Base-by-base conservation (phyloP, 2,113 vertebrate genomes). In the Oxyruncus cristatus region DNA sequence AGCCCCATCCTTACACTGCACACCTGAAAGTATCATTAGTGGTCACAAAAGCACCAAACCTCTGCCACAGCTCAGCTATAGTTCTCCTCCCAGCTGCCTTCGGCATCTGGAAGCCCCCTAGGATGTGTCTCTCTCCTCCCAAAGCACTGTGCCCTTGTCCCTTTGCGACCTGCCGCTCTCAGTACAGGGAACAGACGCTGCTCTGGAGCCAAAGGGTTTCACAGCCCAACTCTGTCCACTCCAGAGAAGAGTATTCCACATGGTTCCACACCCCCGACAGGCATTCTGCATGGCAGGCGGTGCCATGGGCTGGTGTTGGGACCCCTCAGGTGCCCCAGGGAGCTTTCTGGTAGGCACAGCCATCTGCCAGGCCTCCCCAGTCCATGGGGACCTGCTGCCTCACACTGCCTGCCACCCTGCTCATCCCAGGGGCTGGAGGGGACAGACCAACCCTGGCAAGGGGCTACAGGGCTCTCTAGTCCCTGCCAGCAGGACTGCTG, bases 261-360 rank as follows among this genome's bases (percentile, higher is more conserved):
- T 0, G 7, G 22, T 17, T 16, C 70, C 52, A 1, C 3, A 5
- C 16, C 12, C 61, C 59, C 3, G 3, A 19, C 9, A 6, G 14
- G 8, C 2, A 2, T 23, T 16, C 55, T 39, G 56, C 63, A 28
- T 0, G 0, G 32, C 0, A 3, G 47, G 17, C 18, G 5, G 46
- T 1, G 1, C 33, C 1, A 4, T 1, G 17, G 46, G 26, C 18
- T 27, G 41, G n/a, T 28, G 24, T 6, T 8, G 28, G 32, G 46
- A 59, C 32, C 19, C 42, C 53, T 20, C 2, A 5, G 32, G 12
- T 61, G 30, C 37, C 32, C 30, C 20, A 28, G 2, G 32, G 42
- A 49, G 35, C 56, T 19, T 18, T n/a, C 24, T 3, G 4, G 32
- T 14, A 22, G 59, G 50, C 4, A 6, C 44, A 37, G 27, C 2